phyloP scores from a whole-genome alignment of 2,888 invertebrate genomes.

The Erebia ligea region DNA sequence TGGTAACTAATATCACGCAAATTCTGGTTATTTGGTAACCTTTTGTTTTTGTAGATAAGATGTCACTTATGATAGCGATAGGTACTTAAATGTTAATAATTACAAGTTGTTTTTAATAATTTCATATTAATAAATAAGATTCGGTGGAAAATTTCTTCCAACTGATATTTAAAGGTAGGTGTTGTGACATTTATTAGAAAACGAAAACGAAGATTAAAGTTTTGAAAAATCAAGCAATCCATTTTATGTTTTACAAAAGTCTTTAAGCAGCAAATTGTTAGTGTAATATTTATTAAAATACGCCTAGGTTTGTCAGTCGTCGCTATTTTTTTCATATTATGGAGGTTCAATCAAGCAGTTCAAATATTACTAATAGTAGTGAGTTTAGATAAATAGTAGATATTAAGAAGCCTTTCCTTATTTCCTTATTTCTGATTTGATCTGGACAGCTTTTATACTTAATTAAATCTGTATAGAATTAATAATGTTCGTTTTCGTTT shows the following conservation, averaged over 20 bases:
- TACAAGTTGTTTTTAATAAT: conserved; percentile 24
- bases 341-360: no score
- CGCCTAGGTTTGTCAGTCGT: no score
- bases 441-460: no score
- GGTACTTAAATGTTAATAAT: background rate
- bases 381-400: no score
- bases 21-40: conserved; percentile 43
- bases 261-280: background rate
- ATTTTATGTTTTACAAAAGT: background rate
- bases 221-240: no score
- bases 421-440: no score
- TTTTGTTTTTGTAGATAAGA: conserved; percentile 21
- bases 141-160: conserved; percentile 62
- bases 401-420: no score
- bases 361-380: no score
- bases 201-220: conserved; percentile 57
- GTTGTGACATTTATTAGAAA: conserved; percentile 54
- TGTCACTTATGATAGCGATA: background rate
- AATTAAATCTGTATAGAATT: background rate
- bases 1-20: conserved; percentile 81
- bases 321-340: no score
- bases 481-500: conserved; percentile 57
- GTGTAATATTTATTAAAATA: no score
- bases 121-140: conserved; percentile 56
- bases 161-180: conserved; percentile 49